Percentiles rank a stretch among this genome's conserved stretches.
Evolutionary conservation across 2,113 vertebrate species (phyloP).

Genomic region (Arvicanthis niloticus): DNA sequence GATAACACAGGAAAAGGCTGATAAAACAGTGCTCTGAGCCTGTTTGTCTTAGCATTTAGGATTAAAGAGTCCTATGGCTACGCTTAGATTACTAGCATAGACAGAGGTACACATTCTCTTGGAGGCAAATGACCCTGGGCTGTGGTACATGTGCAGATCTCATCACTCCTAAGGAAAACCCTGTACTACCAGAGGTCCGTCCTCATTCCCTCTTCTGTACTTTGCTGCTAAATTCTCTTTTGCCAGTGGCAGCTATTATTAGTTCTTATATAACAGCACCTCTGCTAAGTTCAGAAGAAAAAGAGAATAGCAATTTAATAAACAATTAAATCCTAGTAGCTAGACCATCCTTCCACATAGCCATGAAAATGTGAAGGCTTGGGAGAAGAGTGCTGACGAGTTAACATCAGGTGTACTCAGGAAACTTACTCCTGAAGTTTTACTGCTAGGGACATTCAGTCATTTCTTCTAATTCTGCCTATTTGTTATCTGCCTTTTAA

Average conservation of each 20-base stretch:
- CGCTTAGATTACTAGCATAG: not conserved
- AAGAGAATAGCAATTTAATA: not conserved
- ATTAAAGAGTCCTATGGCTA: slow-evolving; percentile 14
- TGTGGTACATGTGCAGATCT: not conserved
- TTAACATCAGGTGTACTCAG: not conserved
- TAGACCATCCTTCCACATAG: not conserved
- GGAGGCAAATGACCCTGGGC: not conserved
- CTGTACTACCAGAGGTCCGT: not conserved
- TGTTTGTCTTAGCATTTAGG: not conserved
- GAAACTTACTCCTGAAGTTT: not conserved
- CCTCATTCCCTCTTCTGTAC: not conserved
- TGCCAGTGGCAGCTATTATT: not conserved
- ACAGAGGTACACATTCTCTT: not conserved
- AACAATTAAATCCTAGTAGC: too few species aligned
- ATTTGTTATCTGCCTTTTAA: not conserved
- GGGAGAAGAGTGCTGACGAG: not conserved
- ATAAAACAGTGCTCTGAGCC: slow-evolving; percentile 37
- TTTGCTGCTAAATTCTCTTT: slow-evolving; percentile 11
- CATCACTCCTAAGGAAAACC: not conserved
- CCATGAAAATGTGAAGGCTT: not conserved
- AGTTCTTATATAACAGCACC: slow-evolving; percentile 18
- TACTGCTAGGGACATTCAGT: not conserved
- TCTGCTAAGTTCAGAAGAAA: slow-evolving; percentile 41
- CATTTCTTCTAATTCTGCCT: not conserved
- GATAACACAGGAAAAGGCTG: not conserved